phyloP scores from a whole-genome alignment of 2,797 vertebrate species.

The Nyctibius grandis region DNA sequence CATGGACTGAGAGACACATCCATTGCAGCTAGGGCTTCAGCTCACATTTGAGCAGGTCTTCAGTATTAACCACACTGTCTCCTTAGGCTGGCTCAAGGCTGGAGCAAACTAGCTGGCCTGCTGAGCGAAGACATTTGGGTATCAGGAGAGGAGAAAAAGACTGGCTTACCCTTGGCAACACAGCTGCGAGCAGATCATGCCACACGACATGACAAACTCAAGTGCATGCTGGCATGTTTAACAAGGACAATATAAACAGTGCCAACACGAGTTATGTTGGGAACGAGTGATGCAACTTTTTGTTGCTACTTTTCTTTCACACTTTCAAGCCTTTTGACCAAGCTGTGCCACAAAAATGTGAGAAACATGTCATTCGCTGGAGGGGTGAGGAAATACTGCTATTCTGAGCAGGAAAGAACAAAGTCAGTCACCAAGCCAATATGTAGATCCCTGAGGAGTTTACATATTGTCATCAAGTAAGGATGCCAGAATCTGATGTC shows the following conservation, averaged over 20 bases:
- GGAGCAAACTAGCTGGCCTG: background rate
- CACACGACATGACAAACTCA: fast-evolving
- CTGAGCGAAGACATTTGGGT: background rate
- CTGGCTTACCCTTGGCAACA: background rate
- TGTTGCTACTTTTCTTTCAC: slow-evolving; percentile 24
- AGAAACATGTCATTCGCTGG: slow-evolving; percentile 17
- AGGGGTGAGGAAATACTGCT: slow-evolving; percentile 39
- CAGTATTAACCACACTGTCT: background rate
- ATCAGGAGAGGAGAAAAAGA: background rate
- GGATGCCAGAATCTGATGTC: slow-evolving; percentile 3
- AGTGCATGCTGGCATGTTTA: background rate
- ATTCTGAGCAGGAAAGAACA: slow-evolving; percentile 36
- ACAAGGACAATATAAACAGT: slow-evolving; percentile 20
- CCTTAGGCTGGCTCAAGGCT: background rate
- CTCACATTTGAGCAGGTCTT: background rate
- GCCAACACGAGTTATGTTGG: background rate
- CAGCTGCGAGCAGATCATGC: background rate
- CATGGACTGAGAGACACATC: background rate
- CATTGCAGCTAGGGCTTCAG: background rate
- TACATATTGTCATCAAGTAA: background rate
- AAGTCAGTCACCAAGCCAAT: background rate
- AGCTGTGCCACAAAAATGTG: background rate
- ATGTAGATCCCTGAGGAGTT: slow-evolving; percentile 11
- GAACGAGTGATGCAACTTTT: background rate
- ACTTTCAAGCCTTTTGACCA: slow-evolving; percentile 42